Evolutionary conservation across 2,797 vertebrate genomes (phyloP).

Genomic region (Artibeus lituratus): DNA sequence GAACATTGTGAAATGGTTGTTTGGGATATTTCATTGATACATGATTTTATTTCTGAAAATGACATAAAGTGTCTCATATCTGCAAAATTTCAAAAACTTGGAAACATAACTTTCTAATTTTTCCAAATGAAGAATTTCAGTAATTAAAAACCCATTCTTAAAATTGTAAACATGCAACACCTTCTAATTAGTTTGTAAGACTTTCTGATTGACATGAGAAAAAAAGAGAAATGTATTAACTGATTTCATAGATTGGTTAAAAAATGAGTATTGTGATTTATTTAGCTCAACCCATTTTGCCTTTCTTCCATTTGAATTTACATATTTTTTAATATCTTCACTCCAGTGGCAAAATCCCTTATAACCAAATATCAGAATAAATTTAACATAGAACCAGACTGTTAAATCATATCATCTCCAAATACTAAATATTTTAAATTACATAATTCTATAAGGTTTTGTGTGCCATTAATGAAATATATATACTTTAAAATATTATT

Average conservation of each 20-base stretch:
- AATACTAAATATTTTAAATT: constrained; percentile 22
- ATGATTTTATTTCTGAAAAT: constrained; percentile 39
- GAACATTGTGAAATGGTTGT: constrained; percentile 32
- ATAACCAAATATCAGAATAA: background rate
- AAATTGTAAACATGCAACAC: background rate
- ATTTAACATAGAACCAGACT: background rate
- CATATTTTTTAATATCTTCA: background rate
- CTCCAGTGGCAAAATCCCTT: background rate
- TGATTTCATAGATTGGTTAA: background rate
- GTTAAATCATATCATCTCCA: background rate
- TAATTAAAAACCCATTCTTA: constrained; percentile 29
- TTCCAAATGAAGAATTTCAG: constrained; percentile 16
- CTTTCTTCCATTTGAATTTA: constrained; percentile 31
- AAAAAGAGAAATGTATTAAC: background rate
- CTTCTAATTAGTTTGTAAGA: constrained; percentile 14
- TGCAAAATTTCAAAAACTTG: background rate
- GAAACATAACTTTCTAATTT: constrained; percentile 3
- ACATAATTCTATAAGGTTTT: background rate
- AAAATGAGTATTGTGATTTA: background rate
- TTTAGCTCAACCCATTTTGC: constrained; percentile 18
- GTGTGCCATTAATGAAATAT: background rate
- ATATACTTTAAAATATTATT: background rate
- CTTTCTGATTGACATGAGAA: background rate
- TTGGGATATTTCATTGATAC: background rate
- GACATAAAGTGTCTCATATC: background rate